Evolutionary conservation across 2,888 invertebrate species (phyloP).

Genomic region (Aspidiotus destructor): DNA sequence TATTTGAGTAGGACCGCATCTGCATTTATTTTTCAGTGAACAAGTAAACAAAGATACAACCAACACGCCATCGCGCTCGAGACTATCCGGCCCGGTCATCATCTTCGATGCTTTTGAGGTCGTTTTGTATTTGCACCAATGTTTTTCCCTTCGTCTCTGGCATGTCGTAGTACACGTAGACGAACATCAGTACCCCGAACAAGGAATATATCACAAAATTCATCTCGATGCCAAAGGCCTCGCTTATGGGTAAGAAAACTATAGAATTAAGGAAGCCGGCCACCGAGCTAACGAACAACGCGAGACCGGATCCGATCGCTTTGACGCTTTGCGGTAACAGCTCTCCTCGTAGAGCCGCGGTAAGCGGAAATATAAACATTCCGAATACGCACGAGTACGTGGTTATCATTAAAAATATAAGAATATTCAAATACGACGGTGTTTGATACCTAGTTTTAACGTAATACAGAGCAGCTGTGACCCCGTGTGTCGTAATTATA

Average conservation of each 20-base stretch:
- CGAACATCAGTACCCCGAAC: background rate
- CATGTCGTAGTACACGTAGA: background rate
- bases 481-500: background rate
- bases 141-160: conserved; percentile 7
- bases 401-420: background rate
- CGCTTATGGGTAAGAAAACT: background rate
- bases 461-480: background rate
- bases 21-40: too few relatives aligned
- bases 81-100: too few relatives aligned
- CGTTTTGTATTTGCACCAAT: background rate
- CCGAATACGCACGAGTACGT: background rate
- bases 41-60: too few relatives aligned
- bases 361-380: background rate
- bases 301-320: background rate
- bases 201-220: background rate
- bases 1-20: too few relatives aligned
- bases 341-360: background rate
- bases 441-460: too few relatives aligned
- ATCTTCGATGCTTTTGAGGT: too few relatives aligned
- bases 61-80: too few relatives aligned
- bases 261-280: background rate
- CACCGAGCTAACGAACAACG: background rate
- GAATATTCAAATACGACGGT: too few relatives aligned
- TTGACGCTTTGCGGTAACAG: background rate
- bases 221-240: background rate